Evolutionary conservation across 2,113 vertebrate species (phyloP), one percentile per base, ranked within the genome.

Genomic region (Tragelaphus strepsiceros): DNA sequence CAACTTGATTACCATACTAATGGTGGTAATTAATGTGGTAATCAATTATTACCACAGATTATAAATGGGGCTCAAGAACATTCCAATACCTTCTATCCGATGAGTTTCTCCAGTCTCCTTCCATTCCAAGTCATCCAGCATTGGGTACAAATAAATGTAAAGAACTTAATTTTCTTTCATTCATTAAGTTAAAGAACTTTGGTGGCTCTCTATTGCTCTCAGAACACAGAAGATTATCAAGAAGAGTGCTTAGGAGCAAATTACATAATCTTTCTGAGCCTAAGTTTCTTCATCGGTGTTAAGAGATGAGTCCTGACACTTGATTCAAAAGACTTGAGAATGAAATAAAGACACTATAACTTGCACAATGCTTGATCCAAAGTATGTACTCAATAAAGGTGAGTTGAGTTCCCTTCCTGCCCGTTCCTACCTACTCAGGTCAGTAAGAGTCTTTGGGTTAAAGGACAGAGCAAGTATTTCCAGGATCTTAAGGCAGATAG

Each of bases 381-480:
- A 95, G 59, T 80, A 78, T 80, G 26, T 77, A 22, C 61, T 87
- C 80, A 92, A 26, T 87, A 84, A 97, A 85, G 43, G 17, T 28
- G 67, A 90, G 14, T 0, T 91, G 53, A 91, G 56, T 58, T 94
- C 21, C 49, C 56, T 94, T 92, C 93, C 90, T 74, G 77, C 82
- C 61, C 77, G 49, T 43, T 78, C 49, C 39, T 64, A 88, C 43
- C 84, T 5, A 83, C 13, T 32, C 32, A 85, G 51, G 22, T 95
- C 71, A 83, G 46, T 80, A 77, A 90, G n/a, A 56, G 53, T 87
- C 39, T 91, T 59, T 84, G 62, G 84, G 22, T 82, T 92, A 59
- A 82, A 94, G 82, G 21, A 93, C 5, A 90, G 59, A 94, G 49
- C 80, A 97, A 98, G 46, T 91, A 91, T 90, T 97, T 96, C 87